phyloP scores from a whole-genome alignment of 2,797 vertebrate genomes.

The Synanceia verrucosa region DNA sequence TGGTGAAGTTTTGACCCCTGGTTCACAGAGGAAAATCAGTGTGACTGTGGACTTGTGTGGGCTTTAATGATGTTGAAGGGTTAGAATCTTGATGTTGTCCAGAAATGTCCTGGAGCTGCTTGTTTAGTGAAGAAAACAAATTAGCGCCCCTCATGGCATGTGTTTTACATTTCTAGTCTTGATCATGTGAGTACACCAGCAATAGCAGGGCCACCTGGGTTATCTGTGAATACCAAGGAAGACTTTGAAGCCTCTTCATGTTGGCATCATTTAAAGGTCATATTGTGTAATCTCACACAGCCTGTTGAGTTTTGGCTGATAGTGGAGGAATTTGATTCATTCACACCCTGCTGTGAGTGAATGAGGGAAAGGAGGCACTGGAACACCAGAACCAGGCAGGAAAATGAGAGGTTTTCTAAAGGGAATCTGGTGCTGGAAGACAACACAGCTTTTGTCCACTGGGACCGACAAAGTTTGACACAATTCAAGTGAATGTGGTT shows the following conservation, averaged over 20 bases:
- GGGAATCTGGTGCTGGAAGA: too few species aligned
- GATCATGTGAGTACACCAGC: neutral
- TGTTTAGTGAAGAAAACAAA: neutral
- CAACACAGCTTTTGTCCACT: too few species aligned
- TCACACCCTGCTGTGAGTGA: too few species aligned
- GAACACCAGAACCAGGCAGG: too few species aligned
- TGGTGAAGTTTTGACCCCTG: too few species aligned
- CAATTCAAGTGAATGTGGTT: too few species aligned
- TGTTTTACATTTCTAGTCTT: neutral
- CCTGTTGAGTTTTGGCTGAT: neutral
- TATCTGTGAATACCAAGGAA: neutral
- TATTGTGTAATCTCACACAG: neutral
- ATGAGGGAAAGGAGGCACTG: too few species aligned
- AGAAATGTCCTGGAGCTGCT: neutral
- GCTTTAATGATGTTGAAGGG: neutral
- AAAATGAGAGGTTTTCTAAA: too few species aligned
- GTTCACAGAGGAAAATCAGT: too few species aligned
- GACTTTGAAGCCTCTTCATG: neutral
- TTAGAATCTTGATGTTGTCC: neutral
- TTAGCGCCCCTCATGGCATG: neutral
- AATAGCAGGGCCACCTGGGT: neutral
- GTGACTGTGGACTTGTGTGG: too few species aligned
- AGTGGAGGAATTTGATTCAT: neutral
- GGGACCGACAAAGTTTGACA: too few species aligned
- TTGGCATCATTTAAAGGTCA: constrained; percentile 5